These are phyloP conservation scores for Deladenus siricidicola DNA, from an alignment of 2,888 invertebrate species.

Conservation along the genomic window DNA sequence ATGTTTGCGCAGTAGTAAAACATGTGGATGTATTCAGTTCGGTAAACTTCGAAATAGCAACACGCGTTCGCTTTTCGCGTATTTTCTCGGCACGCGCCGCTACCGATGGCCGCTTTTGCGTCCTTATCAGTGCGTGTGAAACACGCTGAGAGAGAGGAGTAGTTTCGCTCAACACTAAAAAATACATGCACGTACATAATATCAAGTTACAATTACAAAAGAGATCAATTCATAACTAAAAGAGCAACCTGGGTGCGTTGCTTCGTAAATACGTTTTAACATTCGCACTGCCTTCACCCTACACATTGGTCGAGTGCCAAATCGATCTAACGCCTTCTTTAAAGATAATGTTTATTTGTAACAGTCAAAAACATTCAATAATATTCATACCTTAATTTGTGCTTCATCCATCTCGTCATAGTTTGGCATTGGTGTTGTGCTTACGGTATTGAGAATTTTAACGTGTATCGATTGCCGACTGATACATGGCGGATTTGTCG, in stretches of 20 bases:
- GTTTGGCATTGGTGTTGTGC: neutral
- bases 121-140: neutral
- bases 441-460: neutral
- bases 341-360: neutral
- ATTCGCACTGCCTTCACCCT: constrained; percentile 29
- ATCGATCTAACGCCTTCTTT: constrained; percentile 1
- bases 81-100: neutral
- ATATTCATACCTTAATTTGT: neutral
- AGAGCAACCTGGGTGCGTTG: constrained; percentile 38
- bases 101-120: neutral
- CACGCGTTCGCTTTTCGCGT: neutral
- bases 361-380: neutral
- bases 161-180: constrained; percentile 6
- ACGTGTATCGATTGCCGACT: neutral
- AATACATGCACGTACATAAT: neutral
- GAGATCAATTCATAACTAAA: neutral
- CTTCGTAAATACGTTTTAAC: constrained; percentile 39
- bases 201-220: neutral
- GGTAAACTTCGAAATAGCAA: neutral
- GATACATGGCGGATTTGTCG: too few species aligned
- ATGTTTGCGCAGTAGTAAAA: too few species aligned
- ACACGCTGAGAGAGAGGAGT: constrained; percentile 11
- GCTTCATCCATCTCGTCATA: neutral
- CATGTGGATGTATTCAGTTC: neutral
- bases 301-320: constrained; percentile 4